Evolutionary conservation across 35 echinoderm and acorn worm species (phyloP).

Genomic region (Nesometra sesokonis): DNA sequence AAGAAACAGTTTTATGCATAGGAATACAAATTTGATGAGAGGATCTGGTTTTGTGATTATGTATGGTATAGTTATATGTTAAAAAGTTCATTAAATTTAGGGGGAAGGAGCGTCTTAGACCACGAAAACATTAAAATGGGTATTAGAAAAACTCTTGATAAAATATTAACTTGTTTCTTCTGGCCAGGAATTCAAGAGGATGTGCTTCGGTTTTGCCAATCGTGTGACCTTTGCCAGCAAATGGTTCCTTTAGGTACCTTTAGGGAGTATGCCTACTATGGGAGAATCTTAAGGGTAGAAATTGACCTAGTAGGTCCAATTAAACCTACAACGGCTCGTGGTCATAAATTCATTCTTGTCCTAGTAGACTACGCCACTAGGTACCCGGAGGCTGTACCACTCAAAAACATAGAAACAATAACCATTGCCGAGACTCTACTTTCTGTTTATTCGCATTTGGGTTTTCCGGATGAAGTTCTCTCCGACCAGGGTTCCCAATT

Average conservation of each 20-base stretch:
- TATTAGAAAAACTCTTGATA: neutral
- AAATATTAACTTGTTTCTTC: neutral
- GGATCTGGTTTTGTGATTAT: too few species aligned
- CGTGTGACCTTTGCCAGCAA: neutral
- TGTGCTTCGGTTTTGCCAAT: conserved; percentile 7
- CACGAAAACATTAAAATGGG: too few species aligned
- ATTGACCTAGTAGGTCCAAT: conserved; percentile 46
- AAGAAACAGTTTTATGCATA: too few species aligned
- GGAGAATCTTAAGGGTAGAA: conserved; percentile 22
- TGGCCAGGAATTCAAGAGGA: conserved; percentile 40
- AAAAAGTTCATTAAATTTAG: too few species aligned
- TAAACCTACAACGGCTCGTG: conserved; percentile 15
- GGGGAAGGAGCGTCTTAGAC: too few species aligned
- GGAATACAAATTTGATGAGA: too few species aligned
- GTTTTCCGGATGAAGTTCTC: conserved; percentile 28
- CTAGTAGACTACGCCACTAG: conserved; percentile 45
- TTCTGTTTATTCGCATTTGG: conserved; percentile 20
- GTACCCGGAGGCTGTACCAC: conserved; percentile 38
- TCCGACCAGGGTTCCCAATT: conserved; percentile 48
- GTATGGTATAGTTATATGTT: too few species aligned
- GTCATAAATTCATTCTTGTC: conserved; percentile 31
- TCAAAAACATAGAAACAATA: conserved; percentile 34
- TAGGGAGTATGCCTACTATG: conserved; percentile 21
- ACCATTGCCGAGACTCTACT: conserved; percentile 34
- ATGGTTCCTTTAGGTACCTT: neutral